Evolutionary conservation across 2,888 invertebrate species (phyloP).

Genomic region (Chymomyza fuscimana): DNA sequence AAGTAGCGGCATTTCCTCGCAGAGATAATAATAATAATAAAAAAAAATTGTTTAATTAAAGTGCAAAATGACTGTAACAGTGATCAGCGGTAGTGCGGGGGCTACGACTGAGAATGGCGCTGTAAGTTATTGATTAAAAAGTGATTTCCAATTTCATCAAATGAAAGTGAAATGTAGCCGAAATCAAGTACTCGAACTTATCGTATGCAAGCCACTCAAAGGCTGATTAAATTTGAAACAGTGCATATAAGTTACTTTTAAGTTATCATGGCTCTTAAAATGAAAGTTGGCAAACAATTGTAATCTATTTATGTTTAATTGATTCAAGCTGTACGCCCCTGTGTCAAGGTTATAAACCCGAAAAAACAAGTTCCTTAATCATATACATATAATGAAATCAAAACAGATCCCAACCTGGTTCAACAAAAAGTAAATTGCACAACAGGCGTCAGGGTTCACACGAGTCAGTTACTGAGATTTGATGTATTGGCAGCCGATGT

Average conservation of each 20-base stretch:
- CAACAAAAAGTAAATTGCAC: not conserved
- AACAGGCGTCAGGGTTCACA: not conserved
- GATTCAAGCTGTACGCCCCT: not conserved
- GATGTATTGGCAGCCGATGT: not conserved
- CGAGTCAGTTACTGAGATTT: not conserved
- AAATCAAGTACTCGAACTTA: not conserved
- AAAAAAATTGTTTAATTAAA: constrained; percentile 1
- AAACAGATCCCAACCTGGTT: not conserved
- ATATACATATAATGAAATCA: not conserved
- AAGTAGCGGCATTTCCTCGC: constrained; percentile 1
- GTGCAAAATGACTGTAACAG: constrained; percentile 43
- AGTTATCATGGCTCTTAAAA: not conserved
- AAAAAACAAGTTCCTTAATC: not conserved
- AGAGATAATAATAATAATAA: constrained; percentile 14
- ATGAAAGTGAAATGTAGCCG: not conserved
- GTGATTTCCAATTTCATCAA: not conserved
- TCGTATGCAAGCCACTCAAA: not conserved
- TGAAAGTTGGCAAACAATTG: not conserved
- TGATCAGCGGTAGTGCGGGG: constrained; percentile 44
- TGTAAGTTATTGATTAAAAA: constrained; percentile 50
- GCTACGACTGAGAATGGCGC: constrained; percentile 39
- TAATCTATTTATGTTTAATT: not conserved
- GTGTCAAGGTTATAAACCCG: not conserved
- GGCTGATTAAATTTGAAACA: not conserved
- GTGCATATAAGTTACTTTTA: not conserved